Evolutionary conservation across 2,888 invertebrate genomes (phyloP).

Genomic region (Platycheirus albimanus): DNA sequence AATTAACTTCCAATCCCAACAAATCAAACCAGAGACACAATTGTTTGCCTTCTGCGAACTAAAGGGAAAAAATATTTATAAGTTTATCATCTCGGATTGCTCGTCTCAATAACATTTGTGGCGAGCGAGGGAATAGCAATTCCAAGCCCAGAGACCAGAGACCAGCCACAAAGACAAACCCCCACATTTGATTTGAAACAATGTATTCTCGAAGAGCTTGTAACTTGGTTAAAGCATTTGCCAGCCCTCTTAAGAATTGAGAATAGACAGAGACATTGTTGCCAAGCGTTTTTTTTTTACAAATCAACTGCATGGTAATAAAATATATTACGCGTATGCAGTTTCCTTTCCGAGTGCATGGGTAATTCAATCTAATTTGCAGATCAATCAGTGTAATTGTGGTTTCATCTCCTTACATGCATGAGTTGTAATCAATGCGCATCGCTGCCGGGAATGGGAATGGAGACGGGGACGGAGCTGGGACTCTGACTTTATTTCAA

Average conservation of each 20-base stretch:
- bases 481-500: constrained; percentile 62
- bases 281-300: constrained; percentile 29
- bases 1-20: constrained; percentile 14
- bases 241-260: background rate
- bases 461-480: background rate
- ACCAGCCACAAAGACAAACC: constrained; percentile 20
- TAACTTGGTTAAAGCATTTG: constrained; percentile 4
- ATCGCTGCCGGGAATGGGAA: constrained; percentile 2
- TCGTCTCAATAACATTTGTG: background rate
- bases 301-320: constrained; percentile 60
- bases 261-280: constrained; percentile 1
- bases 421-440: constrained; percentile 23
- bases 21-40: background rate
- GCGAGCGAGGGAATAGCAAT: background rate
- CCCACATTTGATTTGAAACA: constrained; percentile 22
- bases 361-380: constrained; percentile 71
- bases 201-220: constrained; percentile 16
- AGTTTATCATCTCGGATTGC: background rate
- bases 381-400: constrained; percentile 73
- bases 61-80: too few relatives aligned
- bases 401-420: constrained; percentile 64
- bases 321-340: constrained; percentile 33
- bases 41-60: constrained; percentile 9
- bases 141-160: too few relatives aligned
- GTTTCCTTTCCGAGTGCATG: constrained; percentile 17